Evolutionary conservation across 2,113 vertebrate genomes (phyloP).

Genomic region (Ochotona princeps): DNA sequence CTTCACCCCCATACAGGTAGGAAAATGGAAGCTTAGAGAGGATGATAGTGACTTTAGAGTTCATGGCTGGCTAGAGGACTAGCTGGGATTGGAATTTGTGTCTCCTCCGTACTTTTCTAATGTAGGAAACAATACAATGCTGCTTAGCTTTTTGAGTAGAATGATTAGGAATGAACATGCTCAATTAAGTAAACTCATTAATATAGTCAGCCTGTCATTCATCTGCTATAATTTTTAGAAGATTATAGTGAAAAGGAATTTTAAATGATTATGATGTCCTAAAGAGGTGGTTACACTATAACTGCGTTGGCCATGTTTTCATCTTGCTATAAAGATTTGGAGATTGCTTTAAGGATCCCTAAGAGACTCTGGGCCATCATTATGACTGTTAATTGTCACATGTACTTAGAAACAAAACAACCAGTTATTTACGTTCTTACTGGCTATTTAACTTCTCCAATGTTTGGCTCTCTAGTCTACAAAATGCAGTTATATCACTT

Average conservation of each 20-base stretch:
- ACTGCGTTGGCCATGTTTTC: slow-evolving; percentile 28
- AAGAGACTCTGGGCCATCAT: slow-evolving; percentile 48
- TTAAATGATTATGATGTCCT: slow-evolving; percentile 35
- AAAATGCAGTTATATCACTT: background rate
- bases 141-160: background rate
- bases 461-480: slow-evolving; percentile 1
- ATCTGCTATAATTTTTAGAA: slow-evolving; percentile 52
- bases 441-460: slow-evolving; percentile 44
- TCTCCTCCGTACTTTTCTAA: background rate
- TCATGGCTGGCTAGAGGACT: background rate
- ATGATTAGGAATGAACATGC: background rate
- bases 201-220: background rate
- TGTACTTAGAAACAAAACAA: slow-evolving; percentile 43
- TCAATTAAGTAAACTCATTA: slow-evolving; percentile 53
- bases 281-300: slow-evolving; percentile 50
- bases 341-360: slow-evolving; percentile 31
- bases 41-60: background rate
- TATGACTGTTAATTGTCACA: slow-evolving; percentile 52
- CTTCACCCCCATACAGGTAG: background rate
- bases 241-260: slow-evolving; percentile 51
- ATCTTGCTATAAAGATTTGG: slow-evolving; percentile 45
- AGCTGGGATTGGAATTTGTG: background rate
- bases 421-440: background rate
- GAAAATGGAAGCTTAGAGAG: background rate
- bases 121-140: background rate